These are phyloP conservation scores for Hydrotaea cyrtoneurina DNA, from an alignment of 2,888 invertebrate species.

Conservation along the genomic window DNA sequence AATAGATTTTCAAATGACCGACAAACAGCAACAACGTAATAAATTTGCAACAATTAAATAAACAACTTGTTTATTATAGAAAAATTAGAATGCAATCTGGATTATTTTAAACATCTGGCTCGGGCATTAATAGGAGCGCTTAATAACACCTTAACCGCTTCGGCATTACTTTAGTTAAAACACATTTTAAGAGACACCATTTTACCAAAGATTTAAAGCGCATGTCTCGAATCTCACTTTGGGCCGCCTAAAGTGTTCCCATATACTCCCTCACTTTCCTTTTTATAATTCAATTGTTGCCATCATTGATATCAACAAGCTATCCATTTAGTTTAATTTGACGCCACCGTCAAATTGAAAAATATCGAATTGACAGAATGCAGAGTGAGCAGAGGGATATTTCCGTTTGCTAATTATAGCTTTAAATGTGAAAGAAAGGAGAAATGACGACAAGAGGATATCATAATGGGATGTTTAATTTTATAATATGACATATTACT, in stretches of 20 bases:
- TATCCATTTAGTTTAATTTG: background rate
- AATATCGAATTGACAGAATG: background rate
- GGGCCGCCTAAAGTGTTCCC: background rate
- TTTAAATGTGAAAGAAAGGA: constrained; percentile 17
- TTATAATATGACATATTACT: background rate
- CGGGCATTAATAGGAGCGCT: background rate
- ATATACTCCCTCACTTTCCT: background rate
- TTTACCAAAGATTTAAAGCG: background rate
- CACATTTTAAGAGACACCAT: too few species aligned
- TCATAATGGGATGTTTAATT: background rate
- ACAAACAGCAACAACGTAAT: too few species aligned
- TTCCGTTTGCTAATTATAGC: background rate
- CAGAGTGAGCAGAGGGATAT: background rate
- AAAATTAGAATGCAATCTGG: constrained; percentile 2
- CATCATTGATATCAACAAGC: constrained; percentile 29
- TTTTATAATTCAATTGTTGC: constrained; percentile 9
- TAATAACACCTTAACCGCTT: background rate
- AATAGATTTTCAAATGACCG: too few species aligned
- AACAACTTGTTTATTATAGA: background rate
- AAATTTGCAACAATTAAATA: too few species aligned
- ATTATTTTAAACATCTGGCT: constrained; percentile 15
- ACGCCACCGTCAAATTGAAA: constrained; percentile 31
- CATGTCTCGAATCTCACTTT: background rate
- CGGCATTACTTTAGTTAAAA: background rate
- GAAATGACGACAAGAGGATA: background rate